Evolutionary conservation across 2,113 vertebrate genomes (phyloP), one percentile per base, ranked within the genome.

Genomic region (Ifrita kowaldi): DNA sequence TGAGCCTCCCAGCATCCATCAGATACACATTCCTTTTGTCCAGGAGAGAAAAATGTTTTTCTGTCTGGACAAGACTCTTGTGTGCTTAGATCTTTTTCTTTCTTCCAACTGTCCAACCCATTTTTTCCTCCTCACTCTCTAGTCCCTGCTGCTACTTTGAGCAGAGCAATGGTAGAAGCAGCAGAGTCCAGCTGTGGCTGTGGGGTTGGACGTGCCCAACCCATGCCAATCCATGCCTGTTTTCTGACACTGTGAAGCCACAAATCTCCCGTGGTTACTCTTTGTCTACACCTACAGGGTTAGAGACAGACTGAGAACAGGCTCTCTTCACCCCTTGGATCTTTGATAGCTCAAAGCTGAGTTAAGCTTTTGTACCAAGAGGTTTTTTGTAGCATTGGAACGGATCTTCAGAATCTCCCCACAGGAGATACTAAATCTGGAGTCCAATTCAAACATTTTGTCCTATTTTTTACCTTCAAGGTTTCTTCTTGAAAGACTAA

Each of bases 11-110:
- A 35, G 56, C n/a, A 59, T 35, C 56, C n/a, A 35, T 35, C n/a
- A 35, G 56, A 57, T 14, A 59, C 56, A 17, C 33, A 16, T 84
- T 87, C 77, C 53, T 97, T 94, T 82, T 92, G 60, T 27, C 71
- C 77, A 57, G 76, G 68, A 89, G 52, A 79, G 77, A 89, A 93
- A 88, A 78, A 87, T 37, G 9, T 35, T n/a, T 82, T 89, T 95
- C 90, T 85, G 32, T 39, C 52, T 79, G 83, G 32, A 59, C 59
- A 47, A 78, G 84, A 28, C 57, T 65, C 39, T 44, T 59, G 27
- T 77, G 60, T 84, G 87, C 69, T 68, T 84, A 52, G 27, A 33
- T 68, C 0, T 44, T 32, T 74, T 30, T 78, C 37, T 6, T 37
- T 4, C 7, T 86, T 85, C 21, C 32, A 74, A 9, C 33, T 33